Conservation (phyloP, 2,113 vertebrate species). For the Zosterops japonicus region DNA sequence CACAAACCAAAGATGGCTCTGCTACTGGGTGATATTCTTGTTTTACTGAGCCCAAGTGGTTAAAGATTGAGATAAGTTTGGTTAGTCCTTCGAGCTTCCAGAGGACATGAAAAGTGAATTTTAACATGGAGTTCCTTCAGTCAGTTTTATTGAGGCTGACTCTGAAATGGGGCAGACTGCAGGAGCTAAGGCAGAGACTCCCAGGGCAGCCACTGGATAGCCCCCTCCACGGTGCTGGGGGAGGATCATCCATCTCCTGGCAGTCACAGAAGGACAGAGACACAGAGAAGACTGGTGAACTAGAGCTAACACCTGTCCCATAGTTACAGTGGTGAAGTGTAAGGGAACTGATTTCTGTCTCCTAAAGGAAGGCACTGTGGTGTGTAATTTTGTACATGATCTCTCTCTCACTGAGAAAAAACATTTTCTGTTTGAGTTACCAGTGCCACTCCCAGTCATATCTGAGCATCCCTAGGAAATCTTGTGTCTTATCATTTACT, state of each 20-base stretch:
- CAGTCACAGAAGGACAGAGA: background rate
- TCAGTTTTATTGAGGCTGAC: background rate
- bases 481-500: background rate
- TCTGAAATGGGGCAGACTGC: background rate
- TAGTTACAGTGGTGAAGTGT: background rate
- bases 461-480: background rate
- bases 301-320: background rate
- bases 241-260: background rate
- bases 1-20: background rate
- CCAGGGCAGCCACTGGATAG: fast-evolving
- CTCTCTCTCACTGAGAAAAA: background rate
- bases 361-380: background rate
- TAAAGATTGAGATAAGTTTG: background rate
- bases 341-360: background rate
- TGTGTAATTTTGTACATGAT: background rate
- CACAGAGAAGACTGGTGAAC: background rate
- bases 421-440: background rate
- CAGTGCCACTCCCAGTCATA: background rate
- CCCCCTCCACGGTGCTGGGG: background rate
- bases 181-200: background rate
- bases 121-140: background rate
- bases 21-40: background rate
- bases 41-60: background rate
- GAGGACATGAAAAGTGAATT: background rate
- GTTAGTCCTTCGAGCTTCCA: background rate